These are phyloP conservation scores for Epirrita christyi DNA, from an alignment of 2,888 invertebrate species.

Conservation along the genomic window DNA sequence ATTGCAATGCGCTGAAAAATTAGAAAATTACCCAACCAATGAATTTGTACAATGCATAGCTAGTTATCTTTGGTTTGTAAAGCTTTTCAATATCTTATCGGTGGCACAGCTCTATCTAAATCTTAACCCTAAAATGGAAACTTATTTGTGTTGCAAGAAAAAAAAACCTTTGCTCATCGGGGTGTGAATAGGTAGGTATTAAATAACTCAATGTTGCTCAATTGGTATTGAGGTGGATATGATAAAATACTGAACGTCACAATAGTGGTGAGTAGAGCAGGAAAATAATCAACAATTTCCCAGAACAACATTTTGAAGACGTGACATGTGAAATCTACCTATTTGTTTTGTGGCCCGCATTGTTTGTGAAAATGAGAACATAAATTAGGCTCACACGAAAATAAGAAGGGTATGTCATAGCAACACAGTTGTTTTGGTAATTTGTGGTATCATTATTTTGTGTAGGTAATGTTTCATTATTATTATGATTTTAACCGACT, in stretches of 20 bases:
- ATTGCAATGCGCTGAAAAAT: no score
- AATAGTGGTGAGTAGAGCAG: background rate
- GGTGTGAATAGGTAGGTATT: no score
- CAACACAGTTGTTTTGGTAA: constrained; percentile 5
- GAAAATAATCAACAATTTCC: constrained; percentile 7
- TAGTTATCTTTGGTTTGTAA: no score
- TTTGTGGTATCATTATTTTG: constrained; percentile 5
- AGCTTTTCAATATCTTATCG: no score
- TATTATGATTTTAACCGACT: no score
- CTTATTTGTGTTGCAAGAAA: no score
- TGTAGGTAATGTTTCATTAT: background rate
- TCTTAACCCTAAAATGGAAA: no score
- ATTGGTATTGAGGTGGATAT: background rate
- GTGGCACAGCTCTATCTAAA: no score
- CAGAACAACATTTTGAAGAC: background rate
- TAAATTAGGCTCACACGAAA: constrained; percentile 13
- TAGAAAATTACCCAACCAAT: no score
- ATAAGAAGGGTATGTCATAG: constrained; percentile 11
- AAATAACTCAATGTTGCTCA: no score
- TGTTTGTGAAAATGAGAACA: constrained; percentile 9
- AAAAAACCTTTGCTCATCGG: no score
- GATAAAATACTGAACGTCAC: background rate
- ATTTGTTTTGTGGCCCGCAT: constrained; percentile 15
- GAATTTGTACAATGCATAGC: no score
- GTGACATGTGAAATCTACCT: constrained; percentile 12